phyloP scores from a whole-genome alignment of 2,888 invertebrate species.

The Eupithecia centaureata region DNA sequence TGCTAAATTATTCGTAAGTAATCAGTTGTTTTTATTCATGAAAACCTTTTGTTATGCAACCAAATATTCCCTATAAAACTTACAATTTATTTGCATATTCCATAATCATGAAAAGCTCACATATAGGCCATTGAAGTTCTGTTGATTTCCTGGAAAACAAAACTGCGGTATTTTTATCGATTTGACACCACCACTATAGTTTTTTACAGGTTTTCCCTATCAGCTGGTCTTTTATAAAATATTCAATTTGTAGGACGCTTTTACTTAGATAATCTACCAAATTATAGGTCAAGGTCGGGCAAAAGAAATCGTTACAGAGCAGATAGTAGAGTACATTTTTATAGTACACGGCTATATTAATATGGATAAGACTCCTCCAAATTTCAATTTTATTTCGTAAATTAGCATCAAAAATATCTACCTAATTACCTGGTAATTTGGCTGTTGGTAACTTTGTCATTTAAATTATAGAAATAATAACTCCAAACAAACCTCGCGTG shows the following conservation, averaged over 20 bases:
- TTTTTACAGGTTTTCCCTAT: slow-evolving; percentile 67
- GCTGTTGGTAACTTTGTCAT: neutral
- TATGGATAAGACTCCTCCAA: slow-evolving; percentile 24
- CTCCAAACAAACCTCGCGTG: slow-evolving; percentile 11
- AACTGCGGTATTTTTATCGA: slow-evolving; percentile 85
- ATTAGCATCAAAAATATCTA: neutral
- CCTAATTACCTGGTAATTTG: neutral
- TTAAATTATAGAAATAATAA: neutral
- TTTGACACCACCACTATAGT: slow-evolving; percentile 72
- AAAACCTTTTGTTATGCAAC: slow-evolving; percentile 38
- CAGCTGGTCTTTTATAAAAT: slow-evolving; percentile 58
- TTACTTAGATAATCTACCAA: slow-evolving; percentile 20
- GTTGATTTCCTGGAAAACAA: slow-evolving; percentile 67
- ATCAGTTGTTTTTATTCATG: slow-evolving; percentile 54
- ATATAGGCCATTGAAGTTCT: slow-evolving; percentile 23
- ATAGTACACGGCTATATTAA: slow-evolving; percentile 17
- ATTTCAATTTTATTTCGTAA: neutral
- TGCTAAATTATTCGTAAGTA: slow-evolving; percentile 65
- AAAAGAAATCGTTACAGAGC: slow-evolving; percentile 34
- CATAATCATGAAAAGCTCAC: neutral
- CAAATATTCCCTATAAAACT: neutral
- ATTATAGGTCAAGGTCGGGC: slow-evolving; percentile 41
- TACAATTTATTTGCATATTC: neutral
- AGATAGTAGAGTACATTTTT: slow-evolving; percentile 20
- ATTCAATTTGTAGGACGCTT: slow-evolving; percentile 37